Evolutionary conservation across 2,797 vertebrate species (phyloP).

Genomic region (Limosa lapponica): DNA sequence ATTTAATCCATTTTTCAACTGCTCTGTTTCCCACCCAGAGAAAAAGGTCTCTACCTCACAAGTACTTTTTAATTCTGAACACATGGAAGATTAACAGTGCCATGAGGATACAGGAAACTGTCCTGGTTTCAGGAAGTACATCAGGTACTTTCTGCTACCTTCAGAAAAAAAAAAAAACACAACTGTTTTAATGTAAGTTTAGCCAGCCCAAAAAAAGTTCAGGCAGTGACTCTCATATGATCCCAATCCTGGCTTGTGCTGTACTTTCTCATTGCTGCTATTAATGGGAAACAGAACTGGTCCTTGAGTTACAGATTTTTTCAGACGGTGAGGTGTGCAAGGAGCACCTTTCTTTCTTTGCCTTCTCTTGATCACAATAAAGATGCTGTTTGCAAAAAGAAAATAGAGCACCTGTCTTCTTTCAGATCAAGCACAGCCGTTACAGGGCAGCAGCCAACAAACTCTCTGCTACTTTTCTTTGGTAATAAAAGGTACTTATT

Average conservation of each 20-base stretch:
- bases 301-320: neutral
- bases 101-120: neutral
- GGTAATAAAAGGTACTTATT: slow-evolving; percentile 17
- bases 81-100: neutral
- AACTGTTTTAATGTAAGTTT: neutral
- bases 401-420: neutral
- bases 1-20: neutral
- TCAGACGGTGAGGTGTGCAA: neutral
- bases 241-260: neutral
- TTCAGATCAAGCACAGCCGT: neutral
- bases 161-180: neutral
- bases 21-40: neutral
- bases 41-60: neutral
- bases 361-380: neutral
- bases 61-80: neutral
- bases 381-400: neutral
- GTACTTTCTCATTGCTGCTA: neutral
- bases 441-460: neutral
- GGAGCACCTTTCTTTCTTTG: neutral
- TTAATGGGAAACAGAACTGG: neutral
- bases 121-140: neutral
- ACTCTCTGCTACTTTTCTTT: neutral
- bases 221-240: neutral
- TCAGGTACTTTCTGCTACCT: neutral
- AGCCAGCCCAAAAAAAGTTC: neutral